These are phyloP conservation scores for Intoshia linei DNA, from an alignment of 1,140 invertebrate species.

Conservation along the genomic window DNA sequence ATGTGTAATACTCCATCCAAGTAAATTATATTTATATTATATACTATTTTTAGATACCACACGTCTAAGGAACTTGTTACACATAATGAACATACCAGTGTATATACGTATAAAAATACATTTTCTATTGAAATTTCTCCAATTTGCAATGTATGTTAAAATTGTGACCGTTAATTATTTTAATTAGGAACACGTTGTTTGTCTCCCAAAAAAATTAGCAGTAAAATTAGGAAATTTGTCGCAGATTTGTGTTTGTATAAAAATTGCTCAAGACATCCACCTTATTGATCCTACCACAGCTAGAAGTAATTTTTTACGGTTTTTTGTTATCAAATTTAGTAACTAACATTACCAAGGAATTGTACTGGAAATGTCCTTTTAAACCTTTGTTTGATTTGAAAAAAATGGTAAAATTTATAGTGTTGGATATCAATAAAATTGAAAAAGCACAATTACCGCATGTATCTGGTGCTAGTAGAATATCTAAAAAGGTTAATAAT, in stretches of 20 bases:
- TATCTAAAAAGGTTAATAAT: too few relatives aligned
- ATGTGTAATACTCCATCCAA: constrained; percentile 40
- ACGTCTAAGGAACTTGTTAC: constrained; percentile 77
- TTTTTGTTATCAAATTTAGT: background rate
- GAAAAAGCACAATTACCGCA: too few relatives aligned
- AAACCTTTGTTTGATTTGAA: too few relatives aligned
- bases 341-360: too few relatives aligned
- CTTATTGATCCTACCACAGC: constrained; percentile 63
- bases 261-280: constrained; percentile 54
- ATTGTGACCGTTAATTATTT: constrained; percentile 2
- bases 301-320: constrained; percentile 32
- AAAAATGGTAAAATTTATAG: too few relatives aligned
- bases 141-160: constrained; percentile 39
- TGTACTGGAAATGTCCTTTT: too few relatives aligned
- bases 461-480: too few relatives aligned
- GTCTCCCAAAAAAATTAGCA: constrained; percentile 49
- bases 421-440: too few relatives aligned
- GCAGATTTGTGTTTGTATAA: constrained; percentile 49
- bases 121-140: constrained; percentile 71
- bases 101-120: constrained; percentile 61
- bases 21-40: constrained; percentile 8
- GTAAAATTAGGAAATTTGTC: constrained; percentile 62
- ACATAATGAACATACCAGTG: constrained; percentile 78
- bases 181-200: constrained; percentile 45
- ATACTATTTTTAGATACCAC: constrained; percentile 34